phyloP scores from a whole-genome alignment of 2,888 invertebrate genomes.

The Calephelis perditalis region DNA sequence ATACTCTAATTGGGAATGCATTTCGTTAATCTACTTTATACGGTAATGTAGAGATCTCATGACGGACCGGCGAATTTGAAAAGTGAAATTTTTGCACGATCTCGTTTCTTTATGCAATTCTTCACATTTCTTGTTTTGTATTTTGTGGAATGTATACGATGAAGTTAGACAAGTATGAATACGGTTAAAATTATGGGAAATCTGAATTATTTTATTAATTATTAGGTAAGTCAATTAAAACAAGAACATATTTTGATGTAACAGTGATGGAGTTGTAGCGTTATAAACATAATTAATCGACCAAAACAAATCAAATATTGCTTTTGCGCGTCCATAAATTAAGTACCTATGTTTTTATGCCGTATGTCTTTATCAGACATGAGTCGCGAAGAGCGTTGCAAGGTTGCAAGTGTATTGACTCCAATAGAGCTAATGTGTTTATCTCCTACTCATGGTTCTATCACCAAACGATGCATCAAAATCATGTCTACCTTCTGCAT shows the following conservation, averaged over 20 bases:
- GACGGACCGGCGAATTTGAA: slow-evolving; percentile 18
- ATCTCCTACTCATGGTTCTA: slow-evolving; percentile 48
- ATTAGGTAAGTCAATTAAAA: background rate
- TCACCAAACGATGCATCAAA: slow-evolving; percentile 30
- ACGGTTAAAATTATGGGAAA: background rate
- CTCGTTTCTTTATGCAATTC: slow-evolving; percentile 21
- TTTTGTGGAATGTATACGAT: too few species aligned
- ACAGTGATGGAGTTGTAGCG: too few species aligned
- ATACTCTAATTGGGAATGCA: slow-evolving; percentile 51
- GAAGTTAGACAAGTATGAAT: background rate
- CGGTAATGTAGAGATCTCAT: slow-evolving; percentile 21
- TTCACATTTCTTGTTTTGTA: slow-evolving; percentile 17
- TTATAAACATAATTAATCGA: background rate
- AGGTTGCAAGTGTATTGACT: slow-evolving; percentile 76
- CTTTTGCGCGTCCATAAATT: slow-evolving; percentile 46
- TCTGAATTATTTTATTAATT: background rate
- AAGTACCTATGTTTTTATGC: slow-evolving; percentile 59
- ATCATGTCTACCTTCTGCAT: background rate
- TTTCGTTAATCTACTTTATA: slow-evolving; percentile 30
- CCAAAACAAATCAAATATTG: slow-evolving; percentile 20
- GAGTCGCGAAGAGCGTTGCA: slow-evolving; percentile 71
- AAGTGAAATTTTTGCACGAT: slow-evolving; percentile 19
- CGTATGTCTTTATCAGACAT: slow-evolving; percentile 72
- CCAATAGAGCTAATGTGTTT: slow-evolving; percentile 67
- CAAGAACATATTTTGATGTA: too few species aligned